Evolutionary conservation across 2,797 vertebrate species (phyloP).

Genomic region (Microctenopoma steveboyesi): DNA sequence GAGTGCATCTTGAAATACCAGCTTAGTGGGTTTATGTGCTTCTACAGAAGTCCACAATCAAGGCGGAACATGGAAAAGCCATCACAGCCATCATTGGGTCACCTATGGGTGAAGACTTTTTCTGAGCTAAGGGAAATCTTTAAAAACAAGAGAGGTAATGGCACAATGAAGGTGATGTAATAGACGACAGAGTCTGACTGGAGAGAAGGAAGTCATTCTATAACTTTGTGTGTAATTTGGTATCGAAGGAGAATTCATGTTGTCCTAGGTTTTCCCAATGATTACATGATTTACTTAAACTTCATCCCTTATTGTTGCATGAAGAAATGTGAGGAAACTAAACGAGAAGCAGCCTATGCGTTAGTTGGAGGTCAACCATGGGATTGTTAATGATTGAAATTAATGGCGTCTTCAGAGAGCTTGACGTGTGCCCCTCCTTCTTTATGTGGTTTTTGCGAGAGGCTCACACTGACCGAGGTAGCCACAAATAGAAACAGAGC

Average conservation of each 20-base stretch:
- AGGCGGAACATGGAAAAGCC: conserved; percentile 51
- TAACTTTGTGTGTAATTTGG: conserved; percentile 25
- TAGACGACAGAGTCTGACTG: conserved; percentile 39
- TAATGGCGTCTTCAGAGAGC: not conserved
- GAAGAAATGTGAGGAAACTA: conserved; percentile 35
- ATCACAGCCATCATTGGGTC: conserved; percentile 48
- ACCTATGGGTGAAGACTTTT: conserved; percentile 35
- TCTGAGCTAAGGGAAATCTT: conserved; percentile 36
- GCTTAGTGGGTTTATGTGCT: no score
- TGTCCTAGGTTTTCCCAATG: conserved; percentile 27
- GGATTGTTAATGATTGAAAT: no score
- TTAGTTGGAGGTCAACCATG: conserved; percentile 63
- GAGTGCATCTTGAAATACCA: no score
- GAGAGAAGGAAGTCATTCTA: conserved; percentile 13
- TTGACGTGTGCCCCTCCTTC: conserved; percentile 1
- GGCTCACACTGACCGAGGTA: conserved; percentile 4
- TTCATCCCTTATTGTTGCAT: conserved; percentile 32
- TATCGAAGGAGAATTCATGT: conserved; percentile 16
- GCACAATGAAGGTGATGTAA: conserved; percentile 54
- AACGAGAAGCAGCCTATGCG: conserved; percentile 60
- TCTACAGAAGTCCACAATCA: conserved; percentile 25
- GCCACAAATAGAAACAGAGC: conserved; percentile 32
- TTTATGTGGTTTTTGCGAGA: conserved; percentile 17
- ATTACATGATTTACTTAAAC: conserved; percentile 16
- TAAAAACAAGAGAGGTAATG: conserved; percentile 52